These are phyloP conservation scores for Cololabis saira DNA, from an alignment of 2,113 vertebrate genomes.

Conservation along the genomic window DNA sequence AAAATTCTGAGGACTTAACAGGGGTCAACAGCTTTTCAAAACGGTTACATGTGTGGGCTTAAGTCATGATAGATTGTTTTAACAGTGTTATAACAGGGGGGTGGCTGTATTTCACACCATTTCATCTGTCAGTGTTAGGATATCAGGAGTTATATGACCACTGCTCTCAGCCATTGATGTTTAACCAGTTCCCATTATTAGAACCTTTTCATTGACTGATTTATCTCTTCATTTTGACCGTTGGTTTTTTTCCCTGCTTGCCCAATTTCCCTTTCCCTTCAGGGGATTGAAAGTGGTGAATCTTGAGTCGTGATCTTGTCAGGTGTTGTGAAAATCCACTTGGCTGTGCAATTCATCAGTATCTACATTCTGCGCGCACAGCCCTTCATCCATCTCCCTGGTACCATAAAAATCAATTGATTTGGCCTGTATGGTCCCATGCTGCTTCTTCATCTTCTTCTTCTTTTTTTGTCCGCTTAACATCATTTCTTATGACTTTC, in stretches of 20 bases:
- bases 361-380: conserved; percentile 60
- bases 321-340: conserved; percentile 72
- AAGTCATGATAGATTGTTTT: conserved; percentile 46
- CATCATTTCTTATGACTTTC: conserved; percentile 45
- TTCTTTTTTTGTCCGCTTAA: conserved; percentile 16
- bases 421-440: conserved; percentile 53
- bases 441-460: neutral
- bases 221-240: conserved; percentile 74
- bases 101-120: conserved; percentile 58
- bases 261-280: conserved; percentile 55
- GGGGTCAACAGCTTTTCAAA: conserved; percentile 44
- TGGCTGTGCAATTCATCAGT: conserved; percentile 64
- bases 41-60: conserved; percentile 37
- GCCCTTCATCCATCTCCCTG: conserved; percentile 67
- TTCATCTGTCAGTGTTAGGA: conserved; percentile 69
- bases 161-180: conserved; percentile 58
- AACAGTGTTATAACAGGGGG: conserved; percentile 42
- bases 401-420: conserved; percentile 72
- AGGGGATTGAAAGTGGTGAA: conserved; percentile 64
- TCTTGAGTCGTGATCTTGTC: conserved; percentile 69
- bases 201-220: conserved; percentile 68
- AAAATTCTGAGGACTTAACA: conserved; percentile 27
- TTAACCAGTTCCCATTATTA: conserved; percentile 71
- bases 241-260: conserved; percentile 37
- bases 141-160: conserved; percentile 63